phyloP scores from a whole-genome alignment of 30 jellyfish, hydroid and myxozoan species.

The Chrysaora quinquecirrha region DNA sequence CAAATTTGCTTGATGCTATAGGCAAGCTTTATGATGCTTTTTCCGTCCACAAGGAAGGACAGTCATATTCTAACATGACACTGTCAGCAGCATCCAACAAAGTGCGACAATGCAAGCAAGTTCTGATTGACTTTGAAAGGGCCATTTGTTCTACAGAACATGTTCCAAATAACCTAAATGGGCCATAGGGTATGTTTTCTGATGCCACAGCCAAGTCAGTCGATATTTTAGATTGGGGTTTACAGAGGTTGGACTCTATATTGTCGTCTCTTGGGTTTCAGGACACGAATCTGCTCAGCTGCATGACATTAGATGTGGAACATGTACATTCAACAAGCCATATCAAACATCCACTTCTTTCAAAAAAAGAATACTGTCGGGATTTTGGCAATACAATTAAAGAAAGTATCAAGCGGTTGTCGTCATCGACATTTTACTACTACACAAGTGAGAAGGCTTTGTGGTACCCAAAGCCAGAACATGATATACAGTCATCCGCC shows the following conservation, averaged over 20 bases:
- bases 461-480: conserved; percentile 49
- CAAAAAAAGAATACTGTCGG: conserved; percentile 43
- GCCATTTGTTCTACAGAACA: conserved; percentile 39
- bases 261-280: conserved; percentile 36
- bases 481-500: conserved; percentile 20
- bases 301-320: conserved; percentile 32
- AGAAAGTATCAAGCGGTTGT: conserved; percentile 30
- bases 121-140: conserved; percentile 22
- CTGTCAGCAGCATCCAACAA: conserved; percentile 36
- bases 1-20: conserved; percentile 34
- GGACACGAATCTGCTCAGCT: conserved; percentile 50
- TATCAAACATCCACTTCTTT: conserved; percentile 26
- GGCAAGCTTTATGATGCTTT: conserved; percentile 38
- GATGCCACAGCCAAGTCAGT: conserved; percentile 17
- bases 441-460: conserved; percentile 25
- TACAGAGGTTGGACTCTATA: conserved; percentile 37
- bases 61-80: conserved; percentile 24
- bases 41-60: conserved; percentile 32
- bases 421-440: conserved; percentile 39
- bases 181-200: conserved; percentile 55
- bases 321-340: conserved; percentile 48
- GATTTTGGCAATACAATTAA: conserved; percentile 40
- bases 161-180: conserved; percentile 27
- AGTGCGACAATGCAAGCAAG: conserved; percentile 32
- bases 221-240: conserved; percentile 42